Evolutionary conservation across 1,140 invertebrate species (phyloP), one percentile per base, ranked within the genome.

Genomic region (Mycetomoellerius zeteki): DNA sequence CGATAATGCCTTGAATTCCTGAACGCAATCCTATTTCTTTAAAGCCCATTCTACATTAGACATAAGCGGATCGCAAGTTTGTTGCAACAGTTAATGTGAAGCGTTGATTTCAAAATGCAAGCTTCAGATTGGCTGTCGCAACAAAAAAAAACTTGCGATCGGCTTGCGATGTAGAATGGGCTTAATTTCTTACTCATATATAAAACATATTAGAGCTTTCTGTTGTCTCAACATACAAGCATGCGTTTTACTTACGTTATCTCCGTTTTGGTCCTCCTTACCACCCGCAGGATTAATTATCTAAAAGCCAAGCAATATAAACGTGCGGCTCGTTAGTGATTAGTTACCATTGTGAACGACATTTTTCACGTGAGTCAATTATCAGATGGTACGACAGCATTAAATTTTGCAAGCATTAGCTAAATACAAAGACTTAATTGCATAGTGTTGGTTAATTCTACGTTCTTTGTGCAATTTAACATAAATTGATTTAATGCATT

Each of bases 281-380:
- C 82, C 87, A 43, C 75, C 86, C 69, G 86, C 82, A 58, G 87
- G 81, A 67, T 93, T 92, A 91, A 91, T 91, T 71, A 94, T 88
- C 93, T 94, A 93, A 90, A 92, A 93, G 92, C 90, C 92, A 94
- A 93, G 92, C 92, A 82, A 85, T 4, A 62, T 52, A 77, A 91
- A 85, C 91, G 84, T 94, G 92, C 93, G n/a, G 54, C 58, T 64
- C 33, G 62, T 81, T 75, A 86, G 30, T 72, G 30, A 67, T 27
- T 6, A 43, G 37, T 37, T 19, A 43, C 7, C 16, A 56, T 16
- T 21, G 60, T 8, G 5, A 69, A 3, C 10, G 16, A 81, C n/a
- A 14, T 54, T n/a, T 21, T 50, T 69, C 0, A 50, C 16, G 37
- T 71, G 8, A 80, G 47, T 56, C 21, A 43, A n/a, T n/a, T 43